Percentiles rank a stretch among this genome's conserved stretches.
phyloP scores from a whole-genome alignment of 2,797 vertebrate genomes.

The Liparis tanakae region DNA sequence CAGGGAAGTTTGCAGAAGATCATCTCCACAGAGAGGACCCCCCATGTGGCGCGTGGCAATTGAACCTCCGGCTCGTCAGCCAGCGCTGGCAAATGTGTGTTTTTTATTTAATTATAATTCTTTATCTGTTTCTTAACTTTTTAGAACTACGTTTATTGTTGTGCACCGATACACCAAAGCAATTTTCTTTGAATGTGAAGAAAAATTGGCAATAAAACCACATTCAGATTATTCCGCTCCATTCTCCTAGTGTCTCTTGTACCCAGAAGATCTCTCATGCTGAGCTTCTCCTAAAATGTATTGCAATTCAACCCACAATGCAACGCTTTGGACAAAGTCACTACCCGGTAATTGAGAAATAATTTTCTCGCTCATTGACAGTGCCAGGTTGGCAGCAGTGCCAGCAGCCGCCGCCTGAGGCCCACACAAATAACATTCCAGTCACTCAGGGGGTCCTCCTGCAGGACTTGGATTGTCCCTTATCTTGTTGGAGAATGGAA shows the following conservation, averaged over 20 bases:
- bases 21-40: constrained; percentile 29
- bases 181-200: background rate
- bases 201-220: background rate
- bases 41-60: constrained; percentile 17
- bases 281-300: constrained; percentile 2
- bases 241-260: background rate
- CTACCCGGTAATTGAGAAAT: constrained; percentile 31
- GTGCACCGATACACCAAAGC: background rate
- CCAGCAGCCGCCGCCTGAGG: constrained; percentile 65
- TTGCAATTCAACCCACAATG: constrained; percentile 2
- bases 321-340: constrained; percentile 11
- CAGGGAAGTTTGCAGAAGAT: constrained; percentile 13
- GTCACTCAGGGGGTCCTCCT: constrained; percentile 56
- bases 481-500: constrained; percentile 56
- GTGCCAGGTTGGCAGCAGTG: constrained; percentile 51
- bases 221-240: background rate
- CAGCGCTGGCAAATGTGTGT: constrained; percentile 13
- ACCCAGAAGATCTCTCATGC: constrained; percentile 3
- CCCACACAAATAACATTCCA: constrained; percentile 72
- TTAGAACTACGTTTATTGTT: background rate
- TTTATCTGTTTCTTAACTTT: background rate
- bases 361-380: constrained; percentile 42
- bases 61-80: constrained; percentile 25
- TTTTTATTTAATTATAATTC: background rate
- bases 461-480: constrained; percentile 58